Percentiles rank a stretch among this genome's conserved stretches.
Conservation (phyloP, 2,888 invertebrate species). For the Drosophila birchii region DNA sequence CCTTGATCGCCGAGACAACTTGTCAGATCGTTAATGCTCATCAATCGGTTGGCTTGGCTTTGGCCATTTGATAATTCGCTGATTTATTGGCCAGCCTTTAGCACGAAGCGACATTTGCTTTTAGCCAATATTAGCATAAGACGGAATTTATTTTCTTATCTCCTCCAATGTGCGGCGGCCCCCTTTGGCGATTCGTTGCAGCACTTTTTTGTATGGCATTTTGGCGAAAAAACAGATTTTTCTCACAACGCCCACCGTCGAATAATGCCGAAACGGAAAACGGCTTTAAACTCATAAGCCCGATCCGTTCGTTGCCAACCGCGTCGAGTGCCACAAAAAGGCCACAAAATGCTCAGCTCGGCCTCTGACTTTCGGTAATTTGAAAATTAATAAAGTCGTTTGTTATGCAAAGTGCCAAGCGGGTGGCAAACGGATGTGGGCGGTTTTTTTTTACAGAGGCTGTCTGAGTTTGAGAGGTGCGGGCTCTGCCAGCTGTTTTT, state of each 20-base stretch:
- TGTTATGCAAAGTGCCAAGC: conserved; percentile 78
- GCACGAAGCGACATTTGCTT: conserved; percentile 76
- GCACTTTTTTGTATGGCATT: conserved; percentile 63
- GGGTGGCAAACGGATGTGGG: conserved; percentile 33
- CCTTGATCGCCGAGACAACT: conserved; percentile 31
- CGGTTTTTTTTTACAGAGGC: conserved; percentile 19
- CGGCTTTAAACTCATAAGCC: conserved; percentile 31
- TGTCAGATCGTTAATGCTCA: conserved; percentile 60
- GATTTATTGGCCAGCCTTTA: conserved; percentile 69
- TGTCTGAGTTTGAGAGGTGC: conserved; percentile 49
- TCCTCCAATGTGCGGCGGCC: conserved; percentile 38
- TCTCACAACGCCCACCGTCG: conserved; percentile 75
- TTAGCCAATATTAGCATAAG: conserved; percentile 76
- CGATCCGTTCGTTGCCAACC: conserved; percentile 46
- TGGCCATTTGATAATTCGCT: conserved; percentile 68
- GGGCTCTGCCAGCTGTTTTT: conserved; percentile 65
- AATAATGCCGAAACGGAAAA: conserved; percentile 9
- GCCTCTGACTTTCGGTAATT: conserved; percentile 80
- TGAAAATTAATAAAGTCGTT: conserved; percentile 80
- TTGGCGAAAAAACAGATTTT: conserved; percentile 63
- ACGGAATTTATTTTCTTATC: conserved; percentile 60
- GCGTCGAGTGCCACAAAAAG: conserved; percentile 72
- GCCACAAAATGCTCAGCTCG: conserved; percentile 75
- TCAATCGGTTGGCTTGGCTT: conserved; percentile 65
- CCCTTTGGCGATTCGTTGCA: conserved; percentile 59